These are phyloP conservation scores for Sebastes variabilis DNA, from an alignment of 2,797 vertebrate species.

Conservation along the genomic window DNA sequence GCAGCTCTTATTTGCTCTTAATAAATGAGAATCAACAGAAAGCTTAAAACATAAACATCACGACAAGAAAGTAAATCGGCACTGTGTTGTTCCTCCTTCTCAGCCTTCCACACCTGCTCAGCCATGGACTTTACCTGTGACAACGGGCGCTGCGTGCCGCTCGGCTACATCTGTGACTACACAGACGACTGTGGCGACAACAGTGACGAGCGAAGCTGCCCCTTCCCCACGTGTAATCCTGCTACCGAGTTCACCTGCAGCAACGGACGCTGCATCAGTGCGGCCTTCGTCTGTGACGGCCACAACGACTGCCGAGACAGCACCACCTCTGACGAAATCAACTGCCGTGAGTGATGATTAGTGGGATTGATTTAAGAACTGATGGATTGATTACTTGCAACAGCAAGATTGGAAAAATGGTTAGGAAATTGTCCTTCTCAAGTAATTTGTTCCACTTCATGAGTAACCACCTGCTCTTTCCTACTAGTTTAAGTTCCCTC, in stretches of 20 bases:
- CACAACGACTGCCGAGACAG: conserved; percentile 91
- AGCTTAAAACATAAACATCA: background rate
- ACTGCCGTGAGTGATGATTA: conserved; percentile 88
- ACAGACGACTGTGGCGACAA: conserved; percentile 92
- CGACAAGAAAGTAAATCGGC: background rate
- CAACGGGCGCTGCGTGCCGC: conserved; percentile 87
- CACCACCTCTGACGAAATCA: conserved; percentile 91
- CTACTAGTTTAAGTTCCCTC: background rate
- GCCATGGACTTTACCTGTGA: conserved; percentile 89
- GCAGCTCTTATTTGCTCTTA: background rate
- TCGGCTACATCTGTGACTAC: conserved; percentile 89
- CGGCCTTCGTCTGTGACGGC: conserved; percentile 88
- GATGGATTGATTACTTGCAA: background rate
- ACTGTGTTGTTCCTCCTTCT: background rate
- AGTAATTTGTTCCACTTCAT: background rate
- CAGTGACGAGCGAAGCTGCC: conserved; percentile 90
- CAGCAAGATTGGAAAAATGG: background rate
- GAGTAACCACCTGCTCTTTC: background rate
- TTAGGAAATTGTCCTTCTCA: background rate
- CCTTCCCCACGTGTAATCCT: conserved; percentile 89
- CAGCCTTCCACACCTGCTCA: conserved; percentile 93
- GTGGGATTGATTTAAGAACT: background rate
- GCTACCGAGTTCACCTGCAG: conserved; percentile 87
- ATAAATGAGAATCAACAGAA: background rate
- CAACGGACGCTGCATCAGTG: conserved; percentile 90